Percentiles rank a stretch among this genome's conserved stretches.
Evolutionary conservation across 2,113 vertebrate species (phyloP).

Genomic region (Hyperoodon ampullatus): DNA sequence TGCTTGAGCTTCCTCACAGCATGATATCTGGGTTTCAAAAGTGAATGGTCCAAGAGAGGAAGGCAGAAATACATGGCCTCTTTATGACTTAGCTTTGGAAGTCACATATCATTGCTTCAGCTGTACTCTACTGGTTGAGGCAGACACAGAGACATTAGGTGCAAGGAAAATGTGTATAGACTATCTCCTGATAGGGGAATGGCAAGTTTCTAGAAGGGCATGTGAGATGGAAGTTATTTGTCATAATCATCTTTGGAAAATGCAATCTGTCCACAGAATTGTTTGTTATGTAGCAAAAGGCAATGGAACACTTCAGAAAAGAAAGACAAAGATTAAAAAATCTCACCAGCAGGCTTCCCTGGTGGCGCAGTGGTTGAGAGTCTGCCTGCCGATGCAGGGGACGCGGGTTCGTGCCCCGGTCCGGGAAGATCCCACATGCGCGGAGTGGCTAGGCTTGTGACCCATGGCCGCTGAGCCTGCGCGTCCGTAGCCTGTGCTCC

Average conservation of each 20-base stretch:
- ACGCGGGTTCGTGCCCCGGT: too few species aligned
- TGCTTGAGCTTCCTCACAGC: neutral
- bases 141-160: neutral
- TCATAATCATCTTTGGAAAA: neutral
- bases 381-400: too few species aligned
- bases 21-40: neutral
- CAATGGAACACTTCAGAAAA: neutral
- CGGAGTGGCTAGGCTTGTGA: too few species aligned
- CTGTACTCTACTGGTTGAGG: neutral
- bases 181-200: neutral
- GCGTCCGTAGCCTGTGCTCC: too few species aligned
- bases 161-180: neutral
- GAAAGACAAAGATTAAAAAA: neutral
- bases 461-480: too few species aligned
- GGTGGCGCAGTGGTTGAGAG: too few species aligned
- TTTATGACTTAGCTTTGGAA: neutral
- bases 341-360: too few species aligned
- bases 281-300: neutral
- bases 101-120: neutral
- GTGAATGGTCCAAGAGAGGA: neutral
- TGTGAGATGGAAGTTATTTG: neutral
- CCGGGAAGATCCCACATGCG: too few species aligned
- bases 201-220: neutral
- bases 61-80: neutral
- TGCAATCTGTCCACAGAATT: neutral